phyloP scores from a whole-genome alignment of 2,113 vertebrate genomes.

The Perca fluviatilis region DNA sequence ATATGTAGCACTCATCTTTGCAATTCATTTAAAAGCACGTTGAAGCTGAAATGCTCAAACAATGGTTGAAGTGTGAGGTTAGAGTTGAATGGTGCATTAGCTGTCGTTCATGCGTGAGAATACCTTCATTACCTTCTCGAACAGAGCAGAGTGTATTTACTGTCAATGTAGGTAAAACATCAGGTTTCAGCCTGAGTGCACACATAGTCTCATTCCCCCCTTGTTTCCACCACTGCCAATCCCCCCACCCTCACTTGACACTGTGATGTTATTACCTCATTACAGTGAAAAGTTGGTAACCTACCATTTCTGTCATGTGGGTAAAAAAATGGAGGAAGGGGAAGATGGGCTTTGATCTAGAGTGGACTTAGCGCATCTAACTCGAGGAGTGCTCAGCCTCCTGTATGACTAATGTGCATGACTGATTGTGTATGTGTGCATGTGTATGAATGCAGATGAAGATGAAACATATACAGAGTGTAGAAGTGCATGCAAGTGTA shows the following conservation, averaged over 20 bases:
- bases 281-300: constrained; percentile 75
- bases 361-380: constrained; percentile 45
- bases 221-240: constrained; percentile 33
- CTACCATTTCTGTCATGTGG: constrained; percentile 67
- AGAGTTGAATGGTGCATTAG: constrained; percentile 49
- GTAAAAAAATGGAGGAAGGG: constrained; percentile 36
- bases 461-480: constrained; percentile 18
- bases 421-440: constrained; percentile 49
- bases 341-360: constrained; percentile 69
- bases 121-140: constrained; percentile 46
- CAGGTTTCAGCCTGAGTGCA: constrained; percentile 24
- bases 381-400: constrained; percentile 37
- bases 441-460: constrained; percentile 15
- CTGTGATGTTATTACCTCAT: constrained; percentile 74
- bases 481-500: constrained; percentile 19
- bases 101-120: constrained; percentile 31
- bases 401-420: constrained; percentile 69
- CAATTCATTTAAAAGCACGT: constrained; percentile 23
- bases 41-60: constrained; percentile 39
- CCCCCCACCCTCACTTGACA: constrained; percentile 51
- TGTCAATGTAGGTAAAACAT: constrained; percentile 41
- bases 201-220: neutral
- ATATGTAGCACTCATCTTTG: constrained; percentile 18
- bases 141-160: constrained; percentile 33
- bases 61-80: constrained; percentile 37